A percentile compares a stretch with the other conserved stretches of the same genome.
Conservation (phyloP, 37 sponge, comb jelly and placozoan genomes). For the Aplysina aerophoba region DNA sequence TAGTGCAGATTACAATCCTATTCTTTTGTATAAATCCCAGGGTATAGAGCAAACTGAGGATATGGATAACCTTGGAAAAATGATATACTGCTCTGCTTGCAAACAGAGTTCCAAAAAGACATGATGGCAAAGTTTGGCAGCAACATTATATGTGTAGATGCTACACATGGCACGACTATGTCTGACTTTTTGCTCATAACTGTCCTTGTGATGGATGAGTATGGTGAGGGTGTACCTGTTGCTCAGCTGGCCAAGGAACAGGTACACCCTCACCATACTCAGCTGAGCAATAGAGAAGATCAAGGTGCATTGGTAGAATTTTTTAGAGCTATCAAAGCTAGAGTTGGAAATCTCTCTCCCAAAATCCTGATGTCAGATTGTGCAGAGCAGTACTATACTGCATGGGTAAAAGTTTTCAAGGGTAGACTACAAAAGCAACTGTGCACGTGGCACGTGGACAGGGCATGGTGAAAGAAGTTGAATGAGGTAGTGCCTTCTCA, state of each 20-base stretch:
- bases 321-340: slow-evolving; percentile 24
- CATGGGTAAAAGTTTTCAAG: slow-evolving; percentile 50
- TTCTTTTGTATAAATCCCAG: not conserved
- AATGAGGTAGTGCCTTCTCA: too few species aligned
- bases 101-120: slow-evolving; percentile 16
- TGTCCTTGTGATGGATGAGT: not conserved
- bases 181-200: slow-evolving; percentile 5
- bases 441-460: slow-evolving; percentile 59
- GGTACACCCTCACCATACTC: too few species aligned
- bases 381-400: slow-evolving; percentile 61
- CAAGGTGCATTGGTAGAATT: slow-evolving; percentile 26
- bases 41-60: not conserved
- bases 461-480: too few species aligned
- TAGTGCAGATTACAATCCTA: not conserved
- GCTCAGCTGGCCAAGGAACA: too few species aligned
- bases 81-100: not conserved
- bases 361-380: slow-evolving; percentile 50
- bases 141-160: too few species aligned
- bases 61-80: slow-evolving; percentile 13
- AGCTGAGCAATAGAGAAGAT: slow-evolving; percentile 37
- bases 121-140: not conserved
- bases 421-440: slow-evolving; percentile 34
- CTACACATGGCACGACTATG: slow-evolving; percentile 17
- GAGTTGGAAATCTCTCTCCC: slow-evolving; percentile 28
- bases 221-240: slow-evolving; percentile 1